Percentiles rank a stretch among this genome's conserved stretches.
phyloP scores from a whole-genome alignment of 2,797 vertebrate genomes.

The Fringilla coelebs region DNA sequence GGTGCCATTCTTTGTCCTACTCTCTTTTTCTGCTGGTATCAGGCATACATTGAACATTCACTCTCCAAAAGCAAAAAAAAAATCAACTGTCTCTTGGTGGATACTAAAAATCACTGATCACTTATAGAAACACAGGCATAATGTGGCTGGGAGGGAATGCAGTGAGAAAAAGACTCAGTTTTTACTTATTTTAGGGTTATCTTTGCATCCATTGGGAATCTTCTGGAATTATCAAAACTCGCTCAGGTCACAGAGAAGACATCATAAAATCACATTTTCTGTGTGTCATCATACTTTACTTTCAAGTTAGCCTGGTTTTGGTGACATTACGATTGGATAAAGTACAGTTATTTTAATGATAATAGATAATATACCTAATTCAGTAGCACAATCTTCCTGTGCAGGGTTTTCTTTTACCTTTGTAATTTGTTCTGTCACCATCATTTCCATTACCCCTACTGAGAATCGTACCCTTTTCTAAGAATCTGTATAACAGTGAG shows the following conservation, averaged over 20 bases:
- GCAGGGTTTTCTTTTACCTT: not conserved
- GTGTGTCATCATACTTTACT: not conserved
- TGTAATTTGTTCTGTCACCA: not conserved
- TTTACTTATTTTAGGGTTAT: not conserved
- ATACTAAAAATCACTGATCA: not conserved
- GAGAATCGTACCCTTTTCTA: not conserved
- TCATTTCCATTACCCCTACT: not conserved
- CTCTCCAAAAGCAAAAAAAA: not conserved
- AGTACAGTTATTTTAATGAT: not conserved
- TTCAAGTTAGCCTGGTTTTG: not conserved
- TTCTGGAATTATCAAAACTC: not conserved
- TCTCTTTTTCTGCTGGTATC: not conserved
- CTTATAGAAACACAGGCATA: not conserved
- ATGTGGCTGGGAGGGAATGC: not conserved
- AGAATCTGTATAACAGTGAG: not conserved
- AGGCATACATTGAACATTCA: not conserved
- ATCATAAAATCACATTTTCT: not conserved
- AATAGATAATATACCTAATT: not conserved
- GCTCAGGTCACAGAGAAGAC: not conserved
- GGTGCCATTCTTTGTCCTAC: not conserved
- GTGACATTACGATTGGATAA: not conserved
- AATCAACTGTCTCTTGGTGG: not conserved
- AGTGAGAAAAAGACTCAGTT: not conserved
- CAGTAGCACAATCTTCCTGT: not conserved
- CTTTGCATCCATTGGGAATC: not conserved